Base-by-base conservation (phyloP, 2,888 invertebrate genomes). In the Deroplatys truncata region DNA sequence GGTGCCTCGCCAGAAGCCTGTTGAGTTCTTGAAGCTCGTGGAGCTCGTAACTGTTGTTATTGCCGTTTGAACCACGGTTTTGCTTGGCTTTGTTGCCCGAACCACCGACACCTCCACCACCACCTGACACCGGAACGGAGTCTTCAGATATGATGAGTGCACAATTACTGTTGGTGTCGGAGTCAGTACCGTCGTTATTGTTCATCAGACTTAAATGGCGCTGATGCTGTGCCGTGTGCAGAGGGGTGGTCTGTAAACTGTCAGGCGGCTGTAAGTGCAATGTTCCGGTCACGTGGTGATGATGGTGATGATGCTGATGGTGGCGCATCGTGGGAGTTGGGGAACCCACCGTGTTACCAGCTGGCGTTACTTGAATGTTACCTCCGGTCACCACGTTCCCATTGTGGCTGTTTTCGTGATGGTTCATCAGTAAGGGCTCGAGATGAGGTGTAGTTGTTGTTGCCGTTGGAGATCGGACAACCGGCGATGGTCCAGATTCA, bases 11-110 rank as follows among this genome's bases (percentile, higher is more conserved):
- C 88, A 91, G 91, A n/a, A 91, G 90, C 83, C 91, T 90, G 90
- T 91, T 91, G 88, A 92, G 91, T 88, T 92, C 91, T 85, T 91
- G 92, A 56, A 97, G 95, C 93, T 97, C 97, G 88, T 96, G 95
- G 95, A 97, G 95, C 93, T 97, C 97, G 93, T 97, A 97, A 92
- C 96, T 97, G 93, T 97, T 97, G 72, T 89, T 89, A 93, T 97
- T 97, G 88, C 96, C 96, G 93, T 96, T 96, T 90, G 96, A 96
- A 13, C 91, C 90, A 16, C 93, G 96, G 96, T 91, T 95, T 86
- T 88, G 89, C 29, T 85, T 89, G 84, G 85, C 84, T 56, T 89
- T 87, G 85, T 85, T 87, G 49, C 88, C 83, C 28, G 90, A 82
- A 89, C 90, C 84, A 84, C 86, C 89, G 85, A 89, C 86, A 25